Evolutionary conservation across 2,888 invertebrate genomes (phyloP), one percentile per base, ranked within the genome.

Genomic region (Arge pagana): DNA sequence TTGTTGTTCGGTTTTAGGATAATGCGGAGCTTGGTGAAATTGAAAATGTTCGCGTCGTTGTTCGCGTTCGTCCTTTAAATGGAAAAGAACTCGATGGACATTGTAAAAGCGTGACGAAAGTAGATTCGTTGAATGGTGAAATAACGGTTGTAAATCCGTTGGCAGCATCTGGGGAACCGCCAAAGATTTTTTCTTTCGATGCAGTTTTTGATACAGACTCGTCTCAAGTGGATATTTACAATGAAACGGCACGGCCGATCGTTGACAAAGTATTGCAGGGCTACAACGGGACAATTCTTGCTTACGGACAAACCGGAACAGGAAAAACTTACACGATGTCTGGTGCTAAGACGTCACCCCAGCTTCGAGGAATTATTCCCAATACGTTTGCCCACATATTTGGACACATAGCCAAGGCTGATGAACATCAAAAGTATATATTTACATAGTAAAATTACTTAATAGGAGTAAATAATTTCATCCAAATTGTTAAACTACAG

Each of bases 321-420:
- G 99, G 99, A 6, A 99, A 99, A 80, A 99, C 99, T 0, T 98
- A 90, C 77, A 99, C 99, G 0, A 98, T 99, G 98, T 93, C 96
- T 1, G 99, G 99, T 0, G 85, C 89, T 54, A 85, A 92, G 59
- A 83, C 88, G 2, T 88, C 90, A 10, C 91, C 95, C 0, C 96
- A 97, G 68, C 82, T 93, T 6, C 84, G 93, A 54, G 99, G 99
- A 36, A 96, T 99, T 65, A 98, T 98, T 66, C 98, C 98, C 0
- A 98, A 99, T 79, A 96, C 96, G 0, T 99, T 99, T 80, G 97
- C 97, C 0, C 99, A 99, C 68, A 94, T 99, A 62, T 99, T 99
- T 80, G 95, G 95, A 21, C 93, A 95, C 67, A 99, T 99, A 63
- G 93, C 98, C 0, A 92, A 94, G 71, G 93, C 96, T 1, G 89